These are phyloP conservation scores for Synanthedon vespiformis DNA, from an alignment of 2,888 invertebrate genomes.

Conservation along the genomic window DNA sequence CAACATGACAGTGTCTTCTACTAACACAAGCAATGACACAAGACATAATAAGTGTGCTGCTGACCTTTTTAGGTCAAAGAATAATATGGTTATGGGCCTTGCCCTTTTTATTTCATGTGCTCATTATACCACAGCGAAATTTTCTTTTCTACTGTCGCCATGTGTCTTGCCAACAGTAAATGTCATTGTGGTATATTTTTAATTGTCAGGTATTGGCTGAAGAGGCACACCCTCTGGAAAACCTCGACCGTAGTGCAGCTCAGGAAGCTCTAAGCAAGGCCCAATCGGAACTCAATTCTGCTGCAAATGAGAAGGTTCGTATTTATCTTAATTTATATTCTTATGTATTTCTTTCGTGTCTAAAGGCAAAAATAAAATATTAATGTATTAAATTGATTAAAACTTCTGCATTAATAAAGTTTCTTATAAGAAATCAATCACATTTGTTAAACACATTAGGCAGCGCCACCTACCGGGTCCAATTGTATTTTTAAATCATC, in stretches of 20 bases:
- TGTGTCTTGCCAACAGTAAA: neutral
- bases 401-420: neutral
- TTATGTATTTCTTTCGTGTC: too few species aligned
- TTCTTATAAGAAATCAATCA: neutral
- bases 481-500: too few species aligned
- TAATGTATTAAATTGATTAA: neutral
- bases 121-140: too few species aligned
- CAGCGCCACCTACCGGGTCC: too few species aligned
- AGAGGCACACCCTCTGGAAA: conserved; percentile 90
- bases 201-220: conserved; percentile 85
- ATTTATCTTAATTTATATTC: neutral
- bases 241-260: conserved; percentile 83
- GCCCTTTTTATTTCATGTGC: too few species aligned
- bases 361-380: neutral
- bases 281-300: conserved; percentile 84
- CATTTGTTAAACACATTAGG: too few species aligned
- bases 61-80: too few species aligned
- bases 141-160: too few species aligned
- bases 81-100: too few species aligned
- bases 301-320: conserved; percentile 81
- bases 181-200: conserved; percentile 10
- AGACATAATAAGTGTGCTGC: too few species aligned
- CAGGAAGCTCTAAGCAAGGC: conserved; percentile 87
- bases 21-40: too few species aligned
- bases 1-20: too few species aligned